Evolutionary conservation across 2,888 invertebrate species (phyloP).

Genomic region (Amiota communis): DNA sequence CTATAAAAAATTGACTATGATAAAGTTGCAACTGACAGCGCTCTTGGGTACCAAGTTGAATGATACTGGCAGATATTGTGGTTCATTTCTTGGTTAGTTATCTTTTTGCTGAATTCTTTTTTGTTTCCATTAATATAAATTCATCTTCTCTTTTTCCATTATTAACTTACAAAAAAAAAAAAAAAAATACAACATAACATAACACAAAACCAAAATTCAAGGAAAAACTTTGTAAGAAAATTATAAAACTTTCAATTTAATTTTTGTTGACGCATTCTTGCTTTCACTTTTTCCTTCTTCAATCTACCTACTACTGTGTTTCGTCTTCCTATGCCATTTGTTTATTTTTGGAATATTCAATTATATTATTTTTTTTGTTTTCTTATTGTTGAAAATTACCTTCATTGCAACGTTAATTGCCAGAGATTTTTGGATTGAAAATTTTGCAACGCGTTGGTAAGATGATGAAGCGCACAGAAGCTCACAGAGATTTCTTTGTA

Average conservation of each 20-base stretch:
- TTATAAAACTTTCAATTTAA: conserved; percentile 11
- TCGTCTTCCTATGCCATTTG: background rate
- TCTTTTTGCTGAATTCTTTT: background rate
- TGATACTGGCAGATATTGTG: background rate
- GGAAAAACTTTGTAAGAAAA: background rate
- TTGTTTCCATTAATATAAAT: background rate
- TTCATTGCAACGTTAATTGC: conserved; percentile 4
- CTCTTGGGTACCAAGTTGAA: background rate
- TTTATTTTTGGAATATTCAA: no score
- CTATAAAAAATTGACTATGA: no score
- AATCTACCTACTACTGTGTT: background rate
- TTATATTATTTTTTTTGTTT: conserved; percentile 2
- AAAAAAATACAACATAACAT: background rate
- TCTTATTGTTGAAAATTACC: conserved; percentile 12
- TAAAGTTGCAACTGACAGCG: background rate
- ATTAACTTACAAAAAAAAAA: background rate
- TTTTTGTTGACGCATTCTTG: background rate
- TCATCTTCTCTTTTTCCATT: background rate
- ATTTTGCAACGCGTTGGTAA: no score
- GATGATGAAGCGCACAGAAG: no score
- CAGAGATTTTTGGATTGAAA: background rate
- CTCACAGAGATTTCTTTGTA: background rate
- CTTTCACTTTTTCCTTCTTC: background rate
- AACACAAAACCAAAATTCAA: background rate
- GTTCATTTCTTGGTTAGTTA: background rate